These are phyloP conservation scores for Bostrychus sinensis DNA, from an alignment of 2,113 vertebrate species.

Conservation along the genomic window DNA sequence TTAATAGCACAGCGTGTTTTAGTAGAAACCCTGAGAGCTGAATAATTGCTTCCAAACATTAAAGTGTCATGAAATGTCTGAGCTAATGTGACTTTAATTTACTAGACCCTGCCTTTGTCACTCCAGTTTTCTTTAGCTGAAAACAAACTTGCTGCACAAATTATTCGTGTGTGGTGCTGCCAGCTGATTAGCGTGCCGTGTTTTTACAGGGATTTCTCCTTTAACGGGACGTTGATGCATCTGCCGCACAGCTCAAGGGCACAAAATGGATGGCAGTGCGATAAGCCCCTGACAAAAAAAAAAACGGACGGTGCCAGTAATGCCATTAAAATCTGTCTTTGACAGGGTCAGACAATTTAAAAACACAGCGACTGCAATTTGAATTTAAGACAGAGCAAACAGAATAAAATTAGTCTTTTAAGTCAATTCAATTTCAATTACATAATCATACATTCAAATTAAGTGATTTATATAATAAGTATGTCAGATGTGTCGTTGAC, in stretches of 20 bases:
- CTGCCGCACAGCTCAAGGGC: background rate
- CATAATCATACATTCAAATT: background rate
- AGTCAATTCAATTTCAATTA: background rate
- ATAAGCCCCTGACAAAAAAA: background rate
- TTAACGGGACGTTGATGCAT: slow-evolving; percentile 37
- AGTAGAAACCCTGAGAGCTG: background rate
- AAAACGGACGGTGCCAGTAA: slow-evolving; percentile 23
- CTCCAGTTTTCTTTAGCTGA: background rate
- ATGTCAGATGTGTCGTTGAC: no score
- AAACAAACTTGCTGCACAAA: slow-evolving; percentile 2
- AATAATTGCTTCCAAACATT: background rate
- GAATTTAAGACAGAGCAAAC: background rate
- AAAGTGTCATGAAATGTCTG: background rate
- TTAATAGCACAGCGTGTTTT: background rate
- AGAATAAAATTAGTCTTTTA: no score
- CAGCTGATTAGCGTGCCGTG: slow-evolving; percentile 9
- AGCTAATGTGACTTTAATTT: slow-evolving; percentile 1
- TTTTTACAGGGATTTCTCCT: slow-evolving; percentile 19
- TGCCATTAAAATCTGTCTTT: slow-evolving; percentile 18
- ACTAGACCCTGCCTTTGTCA: slow-evolving; percentile 8
- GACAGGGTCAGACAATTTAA: slow-evolving; percentile 3
- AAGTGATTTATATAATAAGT: no score
- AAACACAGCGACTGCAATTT: background rate
- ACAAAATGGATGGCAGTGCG: background rate
- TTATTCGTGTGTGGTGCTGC: slow-evolving; percentile 14